Evolutionary conservation across 2,113 vertebrate species (phyloP), one percentile per base, ranked within the genome.

Genomic region (Geothlypis trichas): DNA sequence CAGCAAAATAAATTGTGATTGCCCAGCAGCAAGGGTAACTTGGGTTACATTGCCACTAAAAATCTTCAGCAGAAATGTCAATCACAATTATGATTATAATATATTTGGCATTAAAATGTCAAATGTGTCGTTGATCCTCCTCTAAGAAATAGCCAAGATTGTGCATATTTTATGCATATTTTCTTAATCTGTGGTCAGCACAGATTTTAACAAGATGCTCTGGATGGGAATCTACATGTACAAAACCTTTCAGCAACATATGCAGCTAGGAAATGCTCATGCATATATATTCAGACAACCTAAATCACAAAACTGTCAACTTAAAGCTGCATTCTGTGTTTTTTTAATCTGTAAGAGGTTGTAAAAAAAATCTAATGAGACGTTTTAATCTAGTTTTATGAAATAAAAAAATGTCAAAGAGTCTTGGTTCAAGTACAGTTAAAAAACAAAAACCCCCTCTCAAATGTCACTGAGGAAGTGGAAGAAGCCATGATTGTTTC

Each of bases 391-490:
- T 75, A 65, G 39, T 80, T 85, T 66, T 90, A 44, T 13, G 28
- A 88, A 86, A 80, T 13, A 42, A 88, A 80, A 80, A 85, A 78
- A 31, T 22, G 20, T n/a, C 30, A 59, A 79, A 58, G 4, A 21
- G 21, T 33, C 39, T 31, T 66, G 66, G 49, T 90, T 63, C 18
- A 6, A 89, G 73, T 66, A 74, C 35, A 81, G 55, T 84, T 85
- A 94, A 87, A 97, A 92, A 97, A 92, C 66, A 90, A 95, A 95
- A 95, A 69, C 83, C 73, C 69, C 51, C 30, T 55, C 30, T 84
- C 0, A 0, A 84, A 91, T 81, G 55, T 74, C 90, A 93, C 92
- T 7, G 27, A 80, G 78, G 93, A 97, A 93, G 84, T 73, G 77
- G 94, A 97, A 89, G 86, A 97, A 77, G 74, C 71, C 75, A 91